Evolutionary conservation across 1,140 invertebrate genomes (phyloP).

Genomic region (Drosophila guanche): DNA sequence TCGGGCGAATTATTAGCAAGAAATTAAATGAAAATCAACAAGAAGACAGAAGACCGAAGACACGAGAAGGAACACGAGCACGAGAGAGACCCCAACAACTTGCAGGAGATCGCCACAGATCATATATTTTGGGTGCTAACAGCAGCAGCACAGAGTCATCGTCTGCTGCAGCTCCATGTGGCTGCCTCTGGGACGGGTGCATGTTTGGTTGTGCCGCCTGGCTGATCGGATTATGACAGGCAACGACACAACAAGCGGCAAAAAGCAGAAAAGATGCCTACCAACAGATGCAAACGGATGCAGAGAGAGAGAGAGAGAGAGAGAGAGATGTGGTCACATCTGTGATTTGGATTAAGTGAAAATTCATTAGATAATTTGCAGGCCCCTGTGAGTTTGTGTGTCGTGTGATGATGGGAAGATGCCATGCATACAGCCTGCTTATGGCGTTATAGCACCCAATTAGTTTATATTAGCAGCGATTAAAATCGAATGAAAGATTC

Average conservation of each 20-base stretch:
- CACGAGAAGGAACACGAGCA: constrained; percentile 8
- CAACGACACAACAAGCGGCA: constrained; percentile 67
- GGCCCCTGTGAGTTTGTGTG: constrained; percentile 1
- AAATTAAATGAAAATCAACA: constrained; percentile 67
- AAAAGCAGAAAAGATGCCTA: constrained; percentile 53
- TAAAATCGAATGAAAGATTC: constrained; percentile 28
- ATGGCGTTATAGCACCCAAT: constrained; percentile 38
- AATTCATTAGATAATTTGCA: constrained; percentile 78
- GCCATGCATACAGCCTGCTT: constrained; percentile 67
- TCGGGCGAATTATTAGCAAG: constrained; percentile 74
- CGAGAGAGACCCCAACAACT: no score
- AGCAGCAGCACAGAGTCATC: not conserved
- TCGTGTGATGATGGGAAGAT: constrained; percentile 42
- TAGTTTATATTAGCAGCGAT: constrained; percentile 68
- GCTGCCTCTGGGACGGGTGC: constrained; percentile 20
- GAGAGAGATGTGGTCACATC: constrained; percentile 35
- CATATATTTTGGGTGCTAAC: constrained; percentile 30
- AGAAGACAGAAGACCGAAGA: constrained; percentile 11
- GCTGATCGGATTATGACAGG: constrained; percentile 79
- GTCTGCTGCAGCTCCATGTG: constrained; percentile 10
- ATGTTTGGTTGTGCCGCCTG: constrained; percentile 22
- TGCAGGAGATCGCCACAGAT: constrained; percentile 48
- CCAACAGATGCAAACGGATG: constrained; percentile 72
- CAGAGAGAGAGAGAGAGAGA: not conserved
- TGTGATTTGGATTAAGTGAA: constrained; percentile 77